Base-by-base conservation (phyloP, 1,140 invertebrate genomes). In the Tyrophagus putrescentiae region DNA sequence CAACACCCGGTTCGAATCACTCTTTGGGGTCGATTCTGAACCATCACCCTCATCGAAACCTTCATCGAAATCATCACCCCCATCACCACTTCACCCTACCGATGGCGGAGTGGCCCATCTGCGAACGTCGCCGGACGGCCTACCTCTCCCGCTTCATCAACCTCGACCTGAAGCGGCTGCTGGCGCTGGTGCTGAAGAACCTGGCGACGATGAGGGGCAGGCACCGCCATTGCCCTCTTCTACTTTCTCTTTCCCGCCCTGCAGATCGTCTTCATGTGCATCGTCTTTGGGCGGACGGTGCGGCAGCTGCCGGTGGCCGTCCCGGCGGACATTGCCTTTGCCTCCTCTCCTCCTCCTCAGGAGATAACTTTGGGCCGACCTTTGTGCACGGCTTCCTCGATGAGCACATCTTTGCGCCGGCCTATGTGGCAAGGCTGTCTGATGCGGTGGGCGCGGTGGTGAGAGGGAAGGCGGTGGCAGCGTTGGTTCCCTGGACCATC, bases 241-340 rank as follows among this genome's bases (percentile, higher is more conserved):
- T 87, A 94, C 67, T 89, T 94, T 68, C 82, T 84, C 9, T 73
- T 95, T 65, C 91, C 91, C 28, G 84, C 90, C 3, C 82, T 88
- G 72, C 89, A 96, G 76, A 87, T 90, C 16, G 84, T 93, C 48
- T 78, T 95, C 4, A 95, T 96, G 76, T 96, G 91, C 72, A 70
- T 92, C 63, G 87, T 90, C 21, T 91, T 95, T 65, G 91, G 91
- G 60, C 78, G 85, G 31, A 85, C 91, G 69, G 90, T 91, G 0
- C 81, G 79, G 50, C 82, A 84, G 42, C 76, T 97, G 0, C 80
- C 79, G 63, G 65, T 96, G 68, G 87, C 85, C 29, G 78, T 95
- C 57, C 18, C 45, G 9, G 18, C 45, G n/a, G n/a, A n/a, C 18
- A 39, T 39, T 39, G 13, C 23, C 7, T 7, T 48, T 18, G 21